phyloP scores from a whole-genome alignment of 2,797 vertebrate genomes.

The Toxotes lorentzi region DNA sequence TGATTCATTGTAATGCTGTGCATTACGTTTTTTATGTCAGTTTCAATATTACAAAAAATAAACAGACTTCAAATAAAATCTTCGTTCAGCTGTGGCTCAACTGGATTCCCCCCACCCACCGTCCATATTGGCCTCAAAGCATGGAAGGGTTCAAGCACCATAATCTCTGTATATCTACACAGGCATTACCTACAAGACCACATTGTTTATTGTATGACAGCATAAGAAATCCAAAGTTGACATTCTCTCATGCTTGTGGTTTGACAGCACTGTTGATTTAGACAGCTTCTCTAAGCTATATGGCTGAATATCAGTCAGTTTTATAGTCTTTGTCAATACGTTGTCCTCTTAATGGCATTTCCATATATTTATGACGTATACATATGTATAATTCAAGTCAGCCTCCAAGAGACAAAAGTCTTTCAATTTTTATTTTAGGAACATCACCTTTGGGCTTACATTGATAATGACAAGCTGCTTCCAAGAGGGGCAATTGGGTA shows the following conservation, averaged over 20 bases:
- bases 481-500: slow-evolving; percentile 42
- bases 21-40: neutral
- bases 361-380: slow-evolving; percentile 12
- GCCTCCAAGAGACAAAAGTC: slow-evolving; percentile 24
- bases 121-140: slow-evolving; percentile 20
- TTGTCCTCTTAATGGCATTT: neutral
- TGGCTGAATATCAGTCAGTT: slow-evolving; percentile 6
- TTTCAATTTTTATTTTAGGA: slow-evolving; percentile 42
- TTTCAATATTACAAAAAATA: neutral
- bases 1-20: too few species aligned
- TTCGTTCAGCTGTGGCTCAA: neutral
- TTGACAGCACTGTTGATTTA: neutral
- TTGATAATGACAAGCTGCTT: slow-evolving; percentile 56
- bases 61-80: slow-evolving; percentile 1
- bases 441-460: slow-evolving; percentile 45
- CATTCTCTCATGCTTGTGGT: slow-evolving; percentile 14
- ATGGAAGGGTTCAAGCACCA: neutral
- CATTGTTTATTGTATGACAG: slow-evolving; percentile 14
- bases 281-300: neutral
- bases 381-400: slow-evolving; percentile 36
- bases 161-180: slow-evolving; percentile 16
- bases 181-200: neutral
- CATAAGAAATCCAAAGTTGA: slow-evolving; percentile 9
- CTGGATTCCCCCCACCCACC: neutral
- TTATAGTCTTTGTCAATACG: neutral